Conservation (phyloP, 2,113 vertebrate species). For the Beaufortia kweichowensis region DNA sequence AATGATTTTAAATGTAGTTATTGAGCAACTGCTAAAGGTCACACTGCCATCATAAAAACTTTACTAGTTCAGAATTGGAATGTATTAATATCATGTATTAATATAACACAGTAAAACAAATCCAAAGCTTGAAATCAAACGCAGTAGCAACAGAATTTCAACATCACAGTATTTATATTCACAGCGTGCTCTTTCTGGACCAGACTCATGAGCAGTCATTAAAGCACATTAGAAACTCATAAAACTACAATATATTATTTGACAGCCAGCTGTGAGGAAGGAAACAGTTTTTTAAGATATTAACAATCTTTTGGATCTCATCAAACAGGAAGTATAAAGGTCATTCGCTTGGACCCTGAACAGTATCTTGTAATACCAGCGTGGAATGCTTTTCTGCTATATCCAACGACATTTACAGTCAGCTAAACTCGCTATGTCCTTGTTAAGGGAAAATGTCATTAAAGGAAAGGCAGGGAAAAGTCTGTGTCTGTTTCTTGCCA, state of each 20-base stretch:
- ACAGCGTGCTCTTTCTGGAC: not conserved
- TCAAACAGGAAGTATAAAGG: constrained; percentile 4
- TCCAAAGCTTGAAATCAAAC: not conserved
- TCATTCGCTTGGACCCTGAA: constrained; percentile 11
- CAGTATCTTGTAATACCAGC: constrained; percentile 13
- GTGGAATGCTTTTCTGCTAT: not conserved
- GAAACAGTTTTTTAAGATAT: constrained; percentile 1
- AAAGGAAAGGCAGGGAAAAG: constrained; percentile 8
- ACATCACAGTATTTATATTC: constrained; percentile 24
- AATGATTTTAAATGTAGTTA: no score
- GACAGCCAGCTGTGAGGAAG: not conserved
- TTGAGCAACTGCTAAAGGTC: not conserved
- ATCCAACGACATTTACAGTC: constrained; percentile 17
- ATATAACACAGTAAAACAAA: not conserved
- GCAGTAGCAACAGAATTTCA: not conserved
- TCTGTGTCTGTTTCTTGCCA: constrained; percentile 12
- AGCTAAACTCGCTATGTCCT: not conserved
- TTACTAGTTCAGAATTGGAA: no score
- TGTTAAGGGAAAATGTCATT: constrained; percentile 19
- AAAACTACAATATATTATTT: constrained; percentile 12
- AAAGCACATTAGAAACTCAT: not conserved
- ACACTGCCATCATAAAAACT: not conserved
- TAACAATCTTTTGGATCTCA: constrained; percentile 16
- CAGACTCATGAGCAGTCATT: not conserved
- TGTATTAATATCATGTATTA: no score